Base-by-base conservation (phyloP, 2,888 invertebrate genomes). In the Rhagophthalmus giganteus region DNA sequence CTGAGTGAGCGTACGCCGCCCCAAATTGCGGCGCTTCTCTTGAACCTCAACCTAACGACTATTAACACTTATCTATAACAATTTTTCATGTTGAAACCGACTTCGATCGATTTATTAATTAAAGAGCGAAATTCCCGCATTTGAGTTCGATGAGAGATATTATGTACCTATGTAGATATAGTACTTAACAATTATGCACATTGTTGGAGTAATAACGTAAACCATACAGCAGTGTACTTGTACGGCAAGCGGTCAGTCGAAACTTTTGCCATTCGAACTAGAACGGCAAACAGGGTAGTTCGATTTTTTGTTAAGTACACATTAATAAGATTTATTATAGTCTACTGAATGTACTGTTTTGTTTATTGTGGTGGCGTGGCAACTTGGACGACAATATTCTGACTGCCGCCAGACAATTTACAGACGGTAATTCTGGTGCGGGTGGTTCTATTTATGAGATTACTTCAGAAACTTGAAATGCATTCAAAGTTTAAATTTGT, bases 361-460 rank as follows among this genome's bases (percentile, higher is more conserved):
- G 50, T 54, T 50, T 54, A 54, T 50, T 41, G 46, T 51, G 37
- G 37, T 51, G 46, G 45, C 30, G 41, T 46, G 41, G 54, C 35
- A 50, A 51, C 33, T 50, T 50, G 49, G 47, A 52, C 54, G 38
- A 54, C 48, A 49, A 48, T 48, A 44, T 54, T 54, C 54, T 42
- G 47, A 54, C 47, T 54, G 48, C 48, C 46, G 42, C 48, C 48
- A 54, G 54, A 54, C 54, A 48, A 54, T 54, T 54, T 54, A 49
- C 44, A 37, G 47, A 39, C 46, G 46, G 52, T 47, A 33, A 33
- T 34, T 13, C 10, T 31, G 3, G 51, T 16, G 45, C 27, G 51
- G 47, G 47, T 40, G 47, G 47, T 14, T 40, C 25, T 28, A 39
- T 47, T 47, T 47, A 47, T 16, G 33, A 14, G 2, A 15, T 9